phyloP scores from a whole-genome alignment of 2,113 vertebrate genomes.

The Plectropomus leopardus region DNA sequence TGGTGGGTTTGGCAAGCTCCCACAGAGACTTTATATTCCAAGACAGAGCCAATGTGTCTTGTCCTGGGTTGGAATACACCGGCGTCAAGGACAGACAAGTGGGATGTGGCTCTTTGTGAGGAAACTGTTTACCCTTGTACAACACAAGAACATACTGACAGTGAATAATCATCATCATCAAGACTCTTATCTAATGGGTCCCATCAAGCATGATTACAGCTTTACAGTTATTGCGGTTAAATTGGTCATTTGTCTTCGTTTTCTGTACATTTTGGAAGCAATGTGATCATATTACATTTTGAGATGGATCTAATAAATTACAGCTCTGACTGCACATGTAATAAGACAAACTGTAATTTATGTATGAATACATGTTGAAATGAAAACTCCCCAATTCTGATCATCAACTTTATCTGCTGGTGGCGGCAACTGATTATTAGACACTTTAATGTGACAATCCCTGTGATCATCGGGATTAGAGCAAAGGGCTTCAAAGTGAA shows the following conservation, averaged over 20 bases:
- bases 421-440: slow-evolving; percentile 14
- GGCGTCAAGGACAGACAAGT: slow-evolving; percentile 40
- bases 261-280: background rate
- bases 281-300: slow-evolving; percentile 2
- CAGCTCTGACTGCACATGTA: slow-evolving; percentile 8
- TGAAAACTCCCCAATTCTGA: slow-evolving; percentile 10
- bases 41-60: slow-evolving; percentile 33
- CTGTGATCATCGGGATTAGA: slow-evolving; percentile 12
- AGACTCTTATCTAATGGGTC: slow-evolving; percentile 15
- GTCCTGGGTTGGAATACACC: slow-evolving; percentile 18
- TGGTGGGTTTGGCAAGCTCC: slow-evolving; percentile 56
- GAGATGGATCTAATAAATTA: slow-evolving; percentile 18
- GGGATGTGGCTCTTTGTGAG: background rate
- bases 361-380: slow-evolving; percentile 25
- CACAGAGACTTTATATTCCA: slow-evolving; percentile 45
- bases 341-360: slow-evolving; percentile 26
- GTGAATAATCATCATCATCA: slow-evolving; percentile 13
- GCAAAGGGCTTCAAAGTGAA: slow-evolving; percentile 3
- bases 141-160: background rate
- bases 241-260: slow-evolving; percentile 13
- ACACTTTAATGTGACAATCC: slow-evolving; percentile 24
- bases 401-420: slow-evolving; percentile 10
- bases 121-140: background rate
- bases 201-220: slow-evolving; percentile 23
- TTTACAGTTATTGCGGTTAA: background rate